A percentile compares a stretch with the other conserved stretches of the same genome.
Conservation (phyloP, 2,888 invertebrate species). For the Orthosia cruda region DNA sequence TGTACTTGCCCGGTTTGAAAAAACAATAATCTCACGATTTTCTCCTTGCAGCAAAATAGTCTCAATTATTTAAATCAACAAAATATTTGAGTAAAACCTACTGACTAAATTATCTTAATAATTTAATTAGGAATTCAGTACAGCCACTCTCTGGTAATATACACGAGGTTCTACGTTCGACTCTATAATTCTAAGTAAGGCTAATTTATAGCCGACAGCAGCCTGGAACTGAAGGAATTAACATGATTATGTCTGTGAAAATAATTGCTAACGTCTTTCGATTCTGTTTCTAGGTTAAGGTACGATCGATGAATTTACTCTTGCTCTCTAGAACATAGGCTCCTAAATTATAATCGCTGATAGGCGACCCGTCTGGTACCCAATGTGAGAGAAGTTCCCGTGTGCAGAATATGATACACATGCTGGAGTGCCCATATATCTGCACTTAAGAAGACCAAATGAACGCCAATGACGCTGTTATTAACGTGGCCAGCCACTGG, state of each 20-base stretch:
- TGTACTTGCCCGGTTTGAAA: too few species aligned
- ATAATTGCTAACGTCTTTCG: constrained; percentile 40
- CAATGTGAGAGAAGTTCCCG: too few species aligned
- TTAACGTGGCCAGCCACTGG: too few species aligned
- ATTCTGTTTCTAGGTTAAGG: not conserved
- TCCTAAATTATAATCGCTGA: too few species aligned
- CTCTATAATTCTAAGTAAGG: constrained; percentile 56
- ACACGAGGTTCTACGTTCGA: constrained; percentile 22
- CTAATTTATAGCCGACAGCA: constrained; percentile 55
- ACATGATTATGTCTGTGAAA: constrained; percentile 45
- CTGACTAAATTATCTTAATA: constrained; percentile 22
- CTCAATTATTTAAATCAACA: not conserved
- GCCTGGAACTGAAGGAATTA: constrained; percentile 38
- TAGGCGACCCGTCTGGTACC: too few species aligned
- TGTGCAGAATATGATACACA: too few species aligned
- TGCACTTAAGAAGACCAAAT: too few species aligned
- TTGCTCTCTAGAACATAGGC: too few species aligned
- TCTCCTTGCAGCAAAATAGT: not conserved
- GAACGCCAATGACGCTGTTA: too few species aligned
- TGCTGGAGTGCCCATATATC: too few species aligned
- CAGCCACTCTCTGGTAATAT: constrained; percentile 25
- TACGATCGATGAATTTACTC: not conserved
- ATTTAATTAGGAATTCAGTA: constrained; percentile 49
- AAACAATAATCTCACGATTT: too few species aligned
- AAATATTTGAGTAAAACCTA: not conserved